These are phyloP conservation scores for Trachelus iudaicus DNA, from an alignment of 2,888 invertebrate species.

Conservation along the genomic window DNA sequence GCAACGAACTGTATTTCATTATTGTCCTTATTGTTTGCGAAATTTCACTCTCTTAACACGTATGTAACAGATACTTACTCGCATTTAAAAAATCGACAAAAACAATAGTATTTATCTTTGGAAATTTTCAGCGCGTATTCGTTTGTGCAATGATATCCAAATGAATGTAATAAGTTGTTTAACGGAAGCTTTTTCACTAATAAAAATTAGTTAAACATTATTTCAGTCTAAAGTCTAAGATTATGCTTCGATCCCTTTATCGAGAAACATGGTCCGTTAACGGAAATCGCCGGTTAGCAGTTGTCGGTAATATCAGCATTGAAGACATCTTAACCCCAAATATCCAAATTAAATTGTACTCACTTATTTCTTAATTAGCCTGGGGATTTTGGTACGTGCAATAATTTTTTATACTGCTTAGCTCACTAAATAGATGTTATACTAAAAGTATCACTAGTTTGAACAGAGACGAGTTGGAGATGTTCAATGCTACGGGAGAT, in stretches of 20 bases:
- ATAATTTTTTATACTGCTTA: background rate
- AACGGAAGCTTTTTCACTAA: slow-evolving; percentile 60
- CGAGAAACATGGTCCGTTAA: background rate
- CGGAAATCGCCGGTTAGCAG: background rate
- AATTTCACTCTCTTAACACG: background rate
- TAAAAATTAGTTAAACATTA: slow-evolving; percentile 55
- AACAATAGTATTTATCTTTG: background rate
- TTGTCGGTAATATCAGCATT: background rate
- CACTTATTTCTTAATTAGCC: background rate
- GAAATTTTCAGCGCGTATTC: slow-evolving; percentile 33
- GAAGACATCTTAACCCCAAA: background rate
- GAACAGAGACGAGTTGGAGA: too few relatives aligned
- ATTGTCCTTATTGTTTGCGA: slow-evolving; percentile 1
- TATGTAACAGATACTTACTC: background rate
- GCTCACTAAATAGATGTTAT: background rate
- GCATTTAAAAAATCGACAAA: background rate
- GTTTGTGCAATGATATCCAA: slow-evolving; percentile 38
- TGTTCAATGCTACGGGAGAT: too few relatives aligned
- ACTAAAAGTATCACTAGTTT: background rate
- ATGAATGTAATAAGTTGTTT: slow-evolving; percentile 58
- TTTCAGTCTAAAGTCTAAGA: background rate
- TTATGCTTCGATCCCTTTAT: background rate
- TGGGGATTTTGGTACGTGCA: background rate
- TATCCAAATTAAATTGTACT: background rate
- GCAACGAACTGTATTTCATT: slow-evolving; percentile 33